Evolutionary conservation across 2,797 vertebrate genomes (phyloP).

Genomic region (Xenops minutus): DNA sequence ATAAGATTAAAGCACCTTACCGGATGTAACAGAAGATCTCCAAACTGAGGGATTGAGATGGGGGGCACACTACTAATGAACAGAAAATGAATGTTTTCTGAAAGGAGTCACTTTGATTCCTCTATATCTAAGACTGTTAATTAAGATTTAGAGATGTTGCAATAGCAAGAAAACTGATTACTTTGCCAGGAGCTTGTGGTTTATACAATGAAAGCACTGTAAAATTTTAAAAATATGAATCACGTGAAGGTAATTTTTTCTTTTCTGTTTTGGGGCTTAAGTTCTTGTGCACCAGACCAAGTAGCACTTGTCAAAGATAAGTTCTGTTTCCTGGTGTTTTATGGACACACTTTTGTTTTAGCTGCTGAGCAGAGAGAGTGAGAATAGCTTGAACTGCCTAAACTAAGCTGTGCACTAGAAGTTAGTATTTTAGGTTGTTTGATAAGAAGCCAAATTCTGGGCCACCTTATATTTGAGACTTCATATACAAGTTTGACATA

Average conservation of each 20-base stretch:
- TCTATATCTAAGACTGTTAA: conserved; percentile 76
- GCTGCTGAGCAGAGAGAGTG: conserved; percentile 63
- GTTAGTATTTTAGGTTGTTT: neutral
- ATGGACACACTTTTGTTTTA: conserved; percentile 55
- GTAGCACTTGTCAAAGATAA: conserved; percentile 61
- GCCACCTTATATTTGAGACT: neutral
- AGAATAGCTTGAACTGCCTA: conserved; percentile 63
- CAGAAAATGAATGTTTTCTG: conserved; percentile 61
- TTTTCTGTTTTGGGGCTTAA: conserved; percentile 79
- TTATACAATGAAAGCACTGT: conserved; percentile 85
- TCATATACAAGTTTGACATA: neutral
- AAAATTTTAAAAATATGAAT: conserved; percentile 83
- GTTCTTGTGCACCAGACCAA: conserved; percentile 53
- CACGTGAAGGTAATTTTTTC: conserved; percentile 76
- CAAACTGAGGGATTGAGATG: conserved; percentile 11
- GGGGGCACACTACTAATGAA: conserved; percentile 43
- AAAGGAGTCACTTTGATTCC: conserved; percentile 71
- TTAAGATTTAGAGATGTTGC: conserved; percentile 76
- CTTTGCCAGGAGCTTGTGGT: conserved; percentile 75
- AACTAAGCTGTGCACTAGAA: conserved; percentile 39
- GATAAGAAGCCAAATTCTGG: neutral
- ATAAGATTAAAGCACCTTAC: conserved; percentile 73
- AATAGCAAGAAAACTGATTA: conserved; percentile 72
- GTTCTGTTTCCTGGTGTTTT: conserved; percentile 63
- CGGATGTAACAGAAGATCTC: conserved; percentile 11